Evolutionary conservation across 2,888 invertebrate species (phyloP).

Genomic region (Drosophila sordidapex): DNA sequence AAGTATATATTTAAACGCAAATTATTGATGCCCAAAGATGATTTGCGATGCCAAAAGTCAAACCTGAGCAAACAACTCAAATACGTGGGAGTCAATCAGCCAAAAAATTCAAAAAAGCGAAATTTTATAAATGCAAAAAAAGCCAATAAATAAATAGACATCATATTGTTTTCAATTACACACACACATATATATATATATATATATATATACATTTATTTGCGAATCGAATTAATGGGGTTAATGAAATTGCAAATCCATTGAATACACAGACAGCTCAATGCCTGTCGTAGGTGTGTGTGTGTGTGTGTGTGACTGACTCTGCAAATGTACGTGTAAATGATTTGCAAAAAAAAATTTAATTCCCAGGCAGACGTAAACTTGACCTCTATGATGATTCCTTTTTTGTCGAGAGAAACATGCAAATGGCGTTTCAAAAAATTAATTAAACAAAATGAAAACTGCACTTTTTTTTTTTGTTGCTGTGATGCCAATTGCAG

Average conservation of each 20-base stretch:
- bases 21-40: constrained; percentile 63
- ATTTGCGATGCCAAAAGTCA: constrained; percentile 70
- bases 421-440: constrained; percentile 61
- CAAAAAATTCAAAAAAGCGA: constrained; percentile 52
- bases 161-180: constrained; percentile 78
- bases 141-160: constrained; percentile 69
- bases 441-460: constrained; percentile 43
- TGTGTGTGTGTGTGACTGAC: constrained; percentile 16
- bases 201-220: background rate
- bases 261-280: constrained; percentile 50
- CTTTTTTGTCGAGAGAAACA: constrained; percentile 37
- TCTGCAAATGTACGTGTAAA: constrained; percentile 13
- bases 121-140: constrained; percentile 41
- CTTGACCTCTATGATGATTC: constrained; percentile 66
- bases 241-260: constrained; percentile 70
- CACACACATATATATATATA: constrained; percentile 34
- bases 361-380: constrained; percentile 50
- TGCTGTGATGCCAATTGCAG: background rate
- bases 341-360: background rate
- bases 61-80: constrained; percentile 22
- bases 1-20: background rate
- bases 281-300: constrained; percentile 30
- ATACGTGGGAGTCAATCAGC: constrained; percentile 75
- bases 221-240: constrained; percentile 58
- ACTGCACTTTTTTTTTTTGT: background rate